These are phyloP conservation scores for Buathra laborator DNA, from an alignment of 2,888 invertebrate genomes.

Conservation along the genomic window DNA sequence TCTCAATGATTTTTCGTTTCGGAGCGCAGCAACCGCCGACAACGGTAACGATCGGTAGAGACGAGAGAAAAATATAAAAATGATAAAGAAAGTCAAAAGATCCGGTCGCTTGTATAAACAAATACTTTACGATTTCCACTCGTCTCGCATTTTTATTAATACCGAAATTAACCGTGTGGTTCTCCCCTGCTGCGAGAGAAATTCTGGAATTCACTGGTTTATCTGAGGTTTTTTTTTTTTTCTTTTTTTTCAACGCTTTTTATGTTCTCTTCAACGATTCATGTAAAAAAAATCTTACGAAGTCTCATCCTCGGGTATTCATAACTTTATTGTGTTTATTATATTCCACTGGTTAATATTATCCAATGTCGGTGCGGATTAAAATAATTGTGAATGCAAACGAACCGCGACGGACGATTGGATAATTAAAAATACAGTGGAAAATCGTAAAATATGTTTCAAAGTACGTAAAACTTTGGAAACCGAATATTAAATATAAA, in stretches of 20 bases:
- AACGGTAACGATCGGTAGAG: conserved; percentile 6
- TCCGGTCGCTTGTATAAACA: neutral
- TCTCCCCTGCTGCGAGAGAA: conserved; percentile 10
- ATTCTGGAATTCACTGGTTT: conserved; percentile 1
- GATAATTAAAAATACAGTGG: neutral
- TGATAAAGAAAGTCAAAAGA: neutral
- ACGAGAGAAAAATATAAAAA: neutral
- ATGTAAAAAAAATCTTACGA: neutral
- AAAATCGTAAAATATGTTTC: neutral
- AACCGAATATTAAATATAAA: neutral
- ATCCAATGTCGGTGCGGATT: neutral
- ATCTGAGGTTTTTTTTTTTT: neutral
- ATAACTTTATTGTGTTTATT: neutral
- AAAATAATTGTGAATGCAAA: neutral
- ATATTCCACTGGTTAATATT: neutral
- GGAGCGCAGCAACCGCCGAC: neutral
- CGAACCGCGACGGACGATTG: neutral
- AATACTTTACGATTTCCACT: conserved; percentile 20
- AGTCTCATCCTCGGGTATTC: neutral
- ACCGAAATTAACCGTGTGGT: neutral
- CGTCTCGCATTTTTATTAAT: conserved; percentile 7
- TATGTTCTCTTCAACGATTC: neutral
- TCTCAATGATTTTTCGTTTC: neutral
- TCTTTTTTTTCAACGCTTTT: neutral
- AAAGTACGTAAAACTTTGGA: neutral